These are phyloP conservation scores for Drosophila oshimai DNA, from an alignment of 1,140 invertebrate species.

Conservation along the genomic window DNA sequence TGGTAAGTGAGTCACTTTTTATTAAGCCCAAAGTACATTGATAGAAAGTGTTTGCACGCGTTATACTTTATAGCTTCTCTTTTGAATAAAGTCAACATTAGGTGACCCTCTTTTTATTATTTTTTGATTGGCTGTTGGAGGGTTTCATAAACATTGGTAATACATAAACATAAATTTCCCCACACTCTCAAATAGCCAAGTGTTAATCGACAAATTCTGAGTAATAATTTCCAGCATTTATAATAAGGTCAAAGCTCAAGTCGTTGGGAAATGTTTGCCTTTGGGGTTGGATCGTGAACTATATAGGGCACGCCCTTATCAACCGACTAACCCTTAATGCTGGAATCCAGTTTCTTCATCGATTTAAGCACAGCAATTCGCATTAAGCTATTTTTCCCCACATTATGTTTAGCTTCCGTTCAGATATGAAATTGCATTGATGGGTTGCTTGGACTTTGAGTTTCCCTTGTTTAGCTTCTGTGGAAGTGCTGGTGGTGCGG, in stretches of 20 bases:
- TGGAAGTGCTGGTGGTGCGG: conserved; percentile 36
- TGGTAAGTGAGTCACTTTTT: conserved; percentile 7
- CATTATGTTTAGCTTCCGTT: conserved; percentile 8
- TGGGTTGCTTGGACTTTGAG: conserved; percentile 34
- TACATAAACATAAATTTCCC: too few species aligned
- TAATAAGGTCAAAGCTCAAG: conserved; percentile 2
- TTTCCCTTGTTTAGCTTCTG: conserved; percentile 16
- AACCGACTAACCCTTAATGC: background rate
- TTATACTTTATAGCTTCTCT: background rate
- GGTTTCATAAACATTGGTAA: too few species aligned
- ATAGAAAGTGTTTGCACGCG: background rate
- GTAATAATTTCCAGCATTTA: background rate
- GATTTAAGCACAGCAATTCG: background rate
- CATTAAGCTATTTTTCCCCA: background rate
- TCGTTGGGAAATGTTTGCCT: background rate
- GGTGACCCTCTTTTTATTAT: too few species aligned
- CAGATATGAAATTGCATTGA: conserved; percentile 30
- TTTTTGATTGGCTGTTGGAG: too few species aligned
- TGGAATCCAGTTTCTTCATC: conserved; percentile 7
- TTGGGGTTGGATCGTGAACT: background rate
- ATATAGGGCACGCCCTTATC: conserved; percentile 15
- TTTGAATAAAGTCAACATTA: background rate
- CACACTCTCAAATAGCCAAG: background rate
- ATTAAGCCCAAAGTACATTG: conserved; percentile 1
- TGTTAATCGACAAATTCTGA: background rate